Evolutionary conservation across 2,113 vertebrate species (phyloP).

Genomic region (Amazona vittata): DNA sequence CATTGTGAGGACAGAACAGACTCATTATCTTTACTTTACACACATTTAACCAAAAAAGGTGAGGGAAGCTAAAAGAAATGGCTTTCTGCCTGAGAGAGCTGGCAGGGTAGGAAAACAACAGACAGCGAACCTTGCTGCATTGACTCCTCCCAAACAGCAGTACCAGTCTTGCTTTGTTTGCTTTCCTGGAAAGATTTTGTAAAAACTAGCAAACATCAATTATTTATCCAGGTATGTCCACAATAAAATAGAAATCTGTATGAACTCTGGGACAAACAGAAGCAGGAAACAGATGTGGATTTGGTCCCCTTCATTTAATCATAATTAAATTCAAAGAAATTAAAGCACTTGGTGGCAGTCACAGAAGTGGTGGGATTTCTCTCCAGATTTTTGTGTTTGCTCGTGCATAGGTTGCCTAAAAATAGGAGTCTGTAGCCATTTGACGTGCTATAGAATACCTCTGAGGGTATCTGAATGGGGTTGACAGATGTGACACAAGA

Average conservation of each 20-base stretch:
- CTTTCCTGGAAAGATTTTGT: neutral
- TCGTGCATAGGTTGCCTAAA: neutral
- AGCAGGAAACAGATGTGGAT: neutral
- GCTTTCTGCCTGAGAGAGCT: neutral
- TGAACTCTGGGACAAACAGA: neutral
- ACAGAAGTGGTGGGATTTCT: neutral
- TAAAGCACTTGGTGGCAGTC: neutral
- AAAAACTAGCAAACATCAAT: neutral
- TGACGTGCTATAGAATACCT: neutral
- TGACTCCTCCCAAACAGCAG: fast-evolving
- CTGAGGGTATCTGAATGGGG: neutral
- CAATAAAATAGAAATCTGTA: neutral
- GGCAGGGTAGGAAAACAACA: neutral
- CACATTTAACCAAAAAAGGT: neutral
- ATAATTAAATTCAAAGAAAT: neutral
- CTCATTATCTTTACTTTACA: neutral
- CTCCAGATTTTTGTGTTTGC: neutral
- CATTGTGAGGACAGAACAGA: neutral
- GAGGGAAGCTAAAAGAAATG: neutral
- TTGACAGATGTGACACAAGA: neutral
- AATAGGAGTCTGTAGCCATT: neutral
- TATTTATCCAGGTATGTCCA: neutral
- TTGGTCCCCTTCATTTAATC: neutral
- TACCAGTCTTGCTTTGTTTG: neutral
- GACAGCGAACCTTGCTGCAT: neutral